Percentiles rank a stretch among this genome's conserved stretches.
Evolutionary conservation across 2,113 vertebrate genomes (phyloP).

Genomic region (Balaenoptera acutorostrata): DNA sequence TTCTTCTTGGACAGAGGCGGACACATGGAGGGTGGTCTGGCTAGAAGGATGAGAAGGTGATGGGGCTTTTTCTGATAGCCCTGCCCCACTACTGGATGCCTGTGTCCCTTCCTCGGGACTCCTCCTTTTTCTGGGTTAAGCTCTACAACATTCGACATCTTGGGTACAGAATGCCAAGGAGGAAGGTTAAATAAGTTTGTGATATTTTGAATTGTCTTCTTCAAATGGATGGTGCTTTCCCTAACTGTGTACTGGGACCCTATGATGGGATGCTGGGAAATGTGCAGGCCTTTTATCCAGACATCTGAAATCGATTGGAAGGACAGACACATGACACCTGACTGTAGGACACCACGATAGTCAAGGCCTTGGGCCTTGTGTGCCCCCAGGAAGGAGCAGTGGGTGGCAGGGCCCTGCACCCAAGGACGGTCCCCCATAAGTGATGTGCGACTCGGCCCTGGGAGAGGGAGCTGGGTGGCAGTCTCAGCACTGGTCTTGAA

Average conservation of each 20-base stretch:
- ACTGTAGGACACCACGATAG: neutral
- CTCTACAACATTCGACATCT: neutral
- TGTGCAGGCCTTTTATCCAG: neutral
- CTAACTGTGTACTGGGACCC: neutral
- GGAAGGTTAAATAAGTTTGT: neutral
- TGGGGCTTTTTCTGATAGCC: neutral
- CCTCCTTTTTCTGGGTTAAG: neutral
- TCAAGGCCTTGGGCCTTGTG: neutral
- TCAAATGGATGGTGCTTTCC: neutral
- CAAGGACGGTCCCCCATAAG: neutral
- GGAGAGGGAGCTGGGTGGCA: neutral
- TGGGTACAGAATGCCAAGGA: neutral
- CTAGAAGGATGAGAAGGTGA: neutral
- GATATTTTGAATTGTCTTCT: neutral
- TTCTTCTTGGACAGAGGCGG: neutral
- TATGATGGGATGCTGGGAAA: neutral
- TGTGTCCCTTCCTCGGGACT: neutral
- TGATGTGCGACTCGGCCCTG: too few species aligned
- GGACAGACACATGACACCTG: neutral
- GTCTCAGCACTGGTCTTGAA: neutral
- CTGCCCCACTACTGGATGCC: rapidly evolving
- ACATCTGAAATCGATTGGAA: neutral
- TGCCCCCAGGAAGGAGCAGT: neutral
- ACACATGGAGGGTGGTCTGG: neutral
- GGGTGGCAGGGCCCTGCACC: neutral